Conservation (phyloP, 2,113 vertebrate species). For the Percopsis transmontana region DNA sequence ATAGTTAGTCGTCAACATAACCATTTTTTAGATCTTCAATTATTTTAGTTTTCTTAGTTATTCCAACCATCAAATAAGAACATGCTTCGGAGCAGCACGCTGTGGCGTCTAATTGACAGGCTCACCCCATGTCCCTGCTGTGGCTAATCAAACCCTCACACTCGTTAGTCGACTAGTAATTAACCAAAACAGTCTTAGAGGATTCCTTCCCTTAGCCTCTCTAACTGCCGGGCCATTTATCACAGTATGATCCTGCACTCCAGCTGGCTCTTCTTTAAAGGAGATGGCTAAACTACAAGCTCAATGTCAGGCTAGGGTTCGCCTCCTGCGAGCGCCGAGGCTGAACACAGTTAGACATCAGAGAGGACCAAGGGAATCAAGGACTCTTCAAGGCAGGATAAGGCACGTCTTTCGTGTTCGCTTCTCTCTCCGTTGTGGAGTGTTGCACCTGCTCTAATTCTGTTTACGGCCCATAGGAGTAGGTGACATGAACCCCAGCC, state of each 20-base stretch:
- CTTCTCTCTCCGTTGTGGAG: slow-evolving; percentile 54
- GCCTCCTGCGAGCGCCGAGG: slow-evolving; percentile 22
- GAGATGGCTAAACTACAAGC: slow-evolving; percentile 18
- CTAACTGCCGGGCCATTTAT: slow-evolving; percentile 63
- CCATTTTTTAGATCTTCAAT: not conserved
- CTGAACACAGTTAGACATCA: slow-evolving; percentile 42
- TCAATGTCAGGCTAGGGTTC: slow-evolving; percentile 28
- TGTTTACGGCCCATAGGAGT: slow-evolving; percentile 53
- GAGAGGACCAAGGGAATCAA: slow-evolving; percentile 42
- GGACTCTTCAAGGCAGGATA: slow-evolving; percentile 63
- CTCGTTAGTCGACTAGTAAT: slow-evolving; percentile 63
- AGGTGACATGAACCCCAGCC: slow-evolving; percentile 46
- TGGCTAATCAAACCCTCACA: slow-evolving; percentile 59
- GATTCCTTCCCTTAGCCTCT: slow-evolving; percentile 41
- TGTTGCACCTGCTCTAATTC: slow-evolving; percentile 64
- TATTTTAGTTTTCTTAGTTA: slow-evolving; percentile 20
- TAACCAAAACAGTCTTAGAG: slow-evolving; percentile 67
- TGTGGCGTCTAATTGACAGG: slow-evolving; percentile 44
- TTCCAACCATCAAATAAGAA: slow-evolving; percentile 25
- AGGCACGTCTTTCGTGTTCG: slow-evolving; percentile 64
- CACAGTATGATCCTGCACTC: slow-evolving; percentile 50
- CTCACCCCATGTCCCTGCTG: slow-evolving; percentile 42
- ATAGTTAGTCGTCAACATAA: too few relatives aligned
- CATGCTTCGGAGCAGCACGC: slow-evolving; percentile 7
- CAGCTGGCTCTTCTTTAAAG: slow-evolving; percentile 28